A percentile compares a stretch with the other conserved stretches of the same genome.
Evolutionary conservation across 2,113 vertebrate species (phyloP).

Genomic region (Myocastor coypus): DNA sequence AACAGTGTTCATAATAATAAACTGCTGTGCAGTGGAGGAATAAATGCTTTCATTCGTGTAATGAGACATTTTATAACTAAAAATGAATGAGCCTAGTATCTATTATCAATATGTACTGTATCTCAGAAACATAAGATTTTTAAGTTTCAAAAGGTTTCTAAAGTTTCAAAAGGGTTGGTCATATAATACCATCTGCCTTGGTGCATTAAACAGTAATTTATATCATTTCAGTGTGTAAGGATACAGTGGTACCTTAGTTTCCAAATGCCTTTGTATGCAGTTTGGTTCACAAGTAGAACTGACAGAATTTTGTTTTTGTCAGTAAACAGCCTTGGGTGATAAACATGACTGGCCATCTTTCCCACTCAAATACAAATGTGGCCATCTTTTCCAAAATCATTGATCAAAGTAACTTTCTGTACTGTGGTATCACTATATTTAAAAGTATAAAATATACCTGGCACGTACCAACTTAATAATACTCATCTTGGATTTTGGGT

Average conservation of each 20-base stretch:
- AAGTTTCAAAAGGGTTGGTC: constrained; percentile 5
- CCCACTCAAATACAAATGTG: background rate
- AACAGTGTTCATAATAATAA: background rate
- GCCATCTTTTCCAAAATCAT: background rate
- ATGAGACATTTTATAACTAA: constrained; percentile 29
- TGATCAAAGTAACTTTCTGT: background rate
- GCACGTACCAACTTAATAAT: background rate
- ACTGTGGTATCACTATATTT: background rate
- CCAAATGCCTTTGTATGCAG: background rate
- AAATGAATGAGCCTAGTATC: background rate
- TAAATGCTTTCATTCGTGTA: constrained; percentile 37
- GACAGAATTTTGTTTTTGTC: background rate
- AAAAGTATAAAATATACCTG: background rate
- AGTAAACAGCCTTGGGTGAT: background rate
- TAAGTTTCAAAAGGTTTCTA: constrained; percentile 3
- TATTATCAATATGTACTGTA: background rate
- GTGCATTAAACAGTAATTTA: background rate
- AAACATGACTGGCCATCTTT: background rate
- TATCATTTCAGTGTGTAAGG: background rate
- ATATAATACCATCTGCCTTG: background rate
- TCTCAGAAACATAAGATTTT: background rate
- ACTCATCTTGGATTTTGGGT: background rate
- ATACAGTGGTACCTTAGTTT: background rate
- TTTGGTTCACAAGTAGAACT: background rate
- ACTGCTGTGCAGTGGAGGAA: background rate